Conservation (phyloP, 2,797 vertebrate species). For the Argyrosomus regius region DNA sequence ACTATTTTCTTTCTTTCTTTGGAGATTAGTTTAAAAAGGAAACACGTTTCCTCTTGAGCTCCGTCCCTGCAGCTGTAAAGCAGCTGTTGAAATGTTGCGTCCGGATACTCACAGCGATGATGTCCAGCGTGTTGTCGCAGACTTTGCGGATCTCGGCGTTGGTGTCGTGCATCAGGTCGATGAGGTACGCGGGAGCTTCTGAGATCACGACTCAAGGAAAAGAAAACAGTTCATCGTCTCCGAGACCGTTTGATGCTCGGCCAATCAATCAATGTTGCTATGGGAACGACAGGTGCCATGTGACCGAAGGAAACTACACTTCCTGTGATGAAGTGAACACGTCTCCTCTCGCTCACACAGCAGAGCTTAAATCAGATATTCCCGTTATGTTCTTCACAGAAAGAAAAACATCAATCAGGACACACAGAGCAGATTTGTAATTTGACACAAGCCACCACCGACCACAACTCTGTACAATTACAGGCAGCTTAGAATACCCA, state of each 20-base stretch:
- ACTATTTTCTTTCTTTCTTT: background rate
- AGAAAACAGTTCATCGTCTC: background rate
- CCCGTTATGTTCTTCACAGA: conserved; percentile 16
- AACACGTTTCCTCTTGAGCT: too few relatives aligned
- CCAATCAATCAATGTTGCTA: background rate
- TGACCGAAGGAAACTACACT: background rate
- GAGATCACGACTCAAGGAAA: conserved; percentile 60
- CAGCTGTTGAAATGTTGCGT: too few relatives aligned
- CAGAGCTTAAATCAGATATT: background rate
- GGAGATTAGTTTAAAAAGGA: too few relatives aligned
- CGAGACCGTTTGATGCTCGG: background rate
- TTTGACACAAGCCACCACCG: conserved; percentile 17
- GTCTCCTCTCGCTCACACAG: background rate
- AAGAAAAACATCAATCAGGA: conserved; percentile 49
- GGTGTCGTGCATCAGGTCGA: conserved; percentile 95
- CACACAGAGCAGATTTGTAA: conserved; percentile 27
- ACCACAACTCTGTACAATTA: conserved; percentile 37
- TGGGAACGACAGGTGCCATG: conserved; percentile 19
- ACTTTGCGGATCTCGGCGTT: conserved; percentile 94
- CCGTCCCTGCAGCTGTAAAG: background rate
- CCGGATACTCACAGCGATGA: conserved; percentile 90
- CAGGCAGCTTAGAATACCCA: conserved; percentile 5
- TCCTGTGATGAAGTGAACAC: background rate
- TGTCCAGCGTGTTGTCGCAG: conserved; percentile 94
- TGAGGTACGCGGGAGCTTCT: conserved; percentile 94